phyloP scores from a whole-genome alignment of 2,888 invertebrate species.

The Acleris emargana region DNA sequence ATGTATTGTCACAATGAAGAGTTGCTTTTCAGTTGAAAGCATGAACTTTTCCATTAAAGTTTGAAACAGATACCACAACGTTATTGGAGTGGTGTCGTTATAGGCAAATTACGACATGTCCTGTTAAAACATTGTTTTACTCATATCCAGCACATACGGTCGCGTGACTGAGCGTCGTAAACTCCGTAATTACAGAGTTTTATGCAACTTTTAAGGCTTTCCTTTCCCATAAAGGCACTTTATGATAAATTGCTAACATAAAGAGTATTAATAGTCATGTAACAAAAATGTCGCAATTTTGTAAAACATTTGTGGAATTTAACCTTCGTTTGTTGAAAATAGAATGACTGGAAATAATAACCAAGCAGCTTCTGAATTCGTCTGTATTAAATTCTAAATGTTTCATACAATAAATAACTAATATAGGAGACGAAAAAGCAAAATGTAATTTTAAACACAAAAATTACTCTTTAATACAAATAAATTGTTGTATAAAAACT shows the following conservation, averaged over 20 bases:
- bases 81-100: too few species aligned
- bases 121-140: conserved; percentile 17
- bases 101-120: neutral
- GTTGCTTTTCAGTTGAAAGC: too few species aligned
- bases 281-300: conserved; percentile 16
- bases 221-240: conserved; percentile 29
- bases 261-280: conserved; percentile 13
- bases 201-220: conserved; percentile 35
- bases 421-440: neutral
- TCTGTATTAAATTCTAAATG: neutral
- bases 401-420: neutral
- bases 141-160: conserved; percentile 9
- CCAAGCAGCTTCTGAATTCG: neutral
- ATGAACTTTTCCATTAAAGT: neutral
- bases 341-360: neutral
- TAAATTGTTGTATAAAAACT: neutral
- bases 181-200: conserved; percentile 26
- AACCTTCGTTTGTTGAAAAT: conserved; percentile 2
- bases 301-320: conserved; percentile 2
- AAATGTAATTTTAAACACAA: too few species aligned
- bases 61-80: neutral
- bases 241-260: conserved; percentile 33
- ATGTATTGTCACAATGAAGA: neutral
- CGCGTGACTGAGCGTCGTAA: conserved; percentile 28
- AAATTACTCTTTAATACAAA: neutral